Evolutionary conservation across 2,888 invertebrate species (phyloP).

Genomic region (Orthosia incerta): DNA sequence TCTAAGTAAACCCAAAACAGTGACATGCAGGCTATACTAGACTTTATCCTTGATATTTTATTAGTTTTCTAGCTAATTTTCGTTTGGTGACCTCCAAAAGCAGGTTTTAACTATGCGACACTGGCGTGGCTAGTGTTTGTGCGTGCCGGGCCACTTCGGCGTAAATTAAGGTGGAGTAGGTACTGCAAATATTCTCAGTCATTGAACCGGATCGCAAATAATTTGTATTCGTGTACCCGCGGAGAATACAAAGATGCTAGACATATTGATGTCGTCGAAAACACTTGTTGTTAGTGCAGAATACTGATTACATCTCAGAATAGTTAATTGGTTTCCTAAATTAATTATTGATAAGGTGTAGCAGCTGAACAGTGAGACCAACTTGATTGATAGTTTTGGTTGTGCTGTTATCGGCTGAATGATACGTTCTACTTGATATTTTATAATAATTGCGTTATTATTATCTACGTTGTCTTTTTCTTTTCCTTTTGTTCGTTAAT

Average conservation of each 20-base stretch:
- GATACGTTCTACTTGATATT: not conserved
- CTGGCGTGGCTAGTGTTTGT: slow-evolving; percentile 52
- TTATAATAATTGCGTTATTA: too few relatives aligned
- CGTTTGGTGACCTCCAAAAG: slow-evolving; percentile 46
- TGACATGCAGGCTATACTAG: slow-evolving; percentile 7
- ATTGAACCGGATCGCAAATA: slow-evolving; percentile 35
- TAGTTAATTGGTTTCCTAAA: slow-evolving; percentile 17
- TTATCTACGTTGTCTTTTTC: not conserved
- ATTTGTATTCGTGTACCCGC: slow-evolving; percentile 16
- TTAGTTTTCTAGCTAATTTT: slow-evolving; percentile 55
- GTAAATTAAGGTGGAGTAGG: slow-evolving; percentile 50
- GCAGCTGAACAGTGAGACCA: not conserved
- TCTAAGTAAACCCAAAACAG: slow-evolving; percentile 3
- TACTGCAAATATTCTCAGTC: slow-evolving; percentile 53
- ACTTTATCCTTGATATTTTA: slow-evolving; percentile 50
- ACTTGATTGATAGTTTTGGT: not conserved
- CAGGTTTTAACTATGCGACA: slow-evolving; percentile 53
- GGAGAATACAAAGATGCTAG: slow-evolving; percentile 20
- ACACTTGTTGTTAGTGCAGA: slow-evolving; percentile 9
- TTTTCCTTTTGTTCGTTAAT: not conserved
- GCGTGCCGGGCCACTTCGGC: slow-evolving; percentile 40
- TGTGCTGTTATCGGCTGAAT: not conserved
- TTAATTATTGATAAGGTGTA: slow-evolving; percentile 23
- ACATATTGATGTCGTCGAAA: slow-evolving; percentile 2
- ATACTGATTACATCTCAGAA: slow-evolving; percentile 12